Conservation (phyloP, 1,140 invertebrate species). For the Ostrea edulis region DNA sequence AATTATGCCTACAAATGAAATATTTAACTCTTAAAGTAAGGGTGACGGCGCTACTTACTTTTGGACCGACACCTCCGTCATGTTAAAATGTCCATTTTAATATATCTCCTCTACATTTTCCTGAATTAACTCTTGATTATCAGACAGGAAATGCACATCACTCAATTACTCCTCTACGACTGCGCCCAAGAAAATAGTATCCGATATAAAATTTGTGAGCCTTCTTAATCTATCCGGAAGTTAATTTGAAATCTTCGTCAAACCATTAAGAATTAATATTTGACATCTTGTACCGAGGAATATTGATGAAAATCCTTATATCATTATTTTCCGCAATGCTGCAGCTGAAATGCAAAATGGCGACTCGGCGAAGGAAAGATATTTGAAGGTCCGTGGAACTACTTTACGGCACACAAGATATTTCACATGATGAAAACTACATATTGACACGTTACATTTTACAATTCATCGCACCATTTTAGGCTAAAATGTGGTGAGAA, state of each 20-base stretch:
- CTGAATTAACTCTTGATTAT: conserved; percentile 36
- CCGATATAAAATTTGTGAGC: background rate
- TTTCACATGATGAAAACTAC: background rate
- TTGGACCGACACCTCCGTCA: conserved; percentile 37
- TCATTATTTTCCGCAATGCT: background rate
- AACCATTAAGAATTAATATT: background rate
- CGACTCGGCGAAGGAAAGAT: conserved; percentile 17
- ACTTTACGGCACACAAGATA: background rate
- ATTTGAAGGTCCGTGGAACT: background rate
- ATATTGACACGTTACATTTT: background rate
- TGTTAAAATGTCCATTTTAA: conserved; percentile 38
- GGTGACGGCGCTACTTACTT: background rate
- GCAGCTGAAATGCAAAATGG: conserved; percentile 36
- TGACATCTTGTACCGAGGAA: background rate
- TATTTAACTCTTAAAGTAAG: background rate
- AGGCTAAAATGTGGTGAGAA: background rate
- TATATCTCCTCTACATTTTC: conserved; percentile 33
- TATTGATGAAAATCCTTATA: background rate
- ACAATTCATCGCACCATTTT: background rate
- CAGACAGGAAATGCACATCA: conserved; percentile 36
- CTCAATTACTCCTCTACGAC: background rate
- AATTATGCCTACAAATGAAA: background rate
- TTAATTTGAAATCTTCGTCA: background rate
- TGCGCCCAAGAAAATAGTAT: conserved; percentile 31
- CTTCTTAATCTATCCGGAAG: background rate